Evolutionary conservation across 92 coral and sea anemone species (phyloP).

Genomic region (Epizoanthus ramosus): DNA sequence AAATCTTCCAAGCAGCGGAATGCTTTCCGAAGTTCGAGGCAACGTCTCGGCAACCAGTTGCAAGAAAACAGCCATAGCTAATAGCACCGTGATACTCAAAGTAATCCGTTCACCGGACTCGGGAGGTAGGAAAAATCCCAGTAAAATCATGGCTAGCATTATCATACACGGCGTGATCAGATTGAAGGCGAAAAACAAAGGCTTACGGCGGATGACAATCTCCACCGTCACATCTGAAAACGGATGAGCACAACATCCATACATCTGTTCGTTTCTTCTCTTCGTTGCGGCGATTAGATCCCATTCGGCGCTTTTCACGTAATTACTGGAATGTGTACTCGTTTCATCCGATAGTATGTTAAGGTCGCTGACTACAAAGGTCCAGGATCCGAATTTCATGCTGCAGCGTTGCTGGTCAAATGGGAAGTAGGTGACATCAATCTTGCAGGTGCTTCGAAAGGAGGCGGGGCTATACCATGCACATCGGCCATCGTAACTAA

Average conservation of each 20-base stretch:
- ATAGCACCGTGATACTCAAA: slow-evolving; percentile 87
- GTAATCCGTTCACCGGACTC: slow-evolving; percentile 93
- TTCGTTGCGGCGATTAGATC: slow-evolving; percentile 63
- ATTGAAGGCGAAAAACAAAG: slow-evolving; percentile 83
- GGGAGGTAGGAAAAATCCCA: slow-evolving; percentile 92
- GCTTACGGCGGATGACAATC: slow-evolving; percentile 77
- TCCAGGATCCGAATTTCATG: slow-evolving; percentile 96
- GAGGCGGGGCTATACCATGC: slow-evolving; percentile 91
- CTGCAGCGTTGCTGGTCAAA: slow-evolving; percentile 85
- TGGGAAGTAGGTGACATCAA: slow-evolving; percentile 85
- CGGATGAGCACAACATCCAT: slow-evolving; percentile 76
- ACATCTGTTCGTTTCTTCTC: slow-evolving; percentile 49
- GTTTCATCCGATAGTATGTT: slow-evolving; percentile 62
- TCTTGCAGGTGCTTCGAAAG: slow-evolving; percentile 85
- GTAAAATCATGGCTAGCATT: slow-evolving; percentile 74
- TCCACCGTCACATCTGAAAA: slow-evolving; percentile 75
- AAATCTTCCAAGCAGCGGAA: slow-evolving; percentile 84
- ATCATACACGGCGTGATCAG: slow-evolving; percentile 89
- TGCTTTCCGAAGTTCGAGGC: slow-evolving; percentile 86
- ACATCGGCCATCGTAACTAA: slow-evolving; percentile 61
- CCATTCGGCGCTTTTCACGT: slow-evolving; percentile 87
- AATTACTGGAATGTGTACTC: slow-evolving; percentile 66
- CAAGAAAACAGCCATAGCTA: slow-evolving; percentile 92
- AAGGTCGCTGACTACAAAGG: slow-evolving; percentile 74
- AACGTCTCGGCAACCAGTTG: slow-evolving; percentile 83